Conservation (phyloP, 2,888 invertebrate species). For the Harpalus rubripes region DNA sequence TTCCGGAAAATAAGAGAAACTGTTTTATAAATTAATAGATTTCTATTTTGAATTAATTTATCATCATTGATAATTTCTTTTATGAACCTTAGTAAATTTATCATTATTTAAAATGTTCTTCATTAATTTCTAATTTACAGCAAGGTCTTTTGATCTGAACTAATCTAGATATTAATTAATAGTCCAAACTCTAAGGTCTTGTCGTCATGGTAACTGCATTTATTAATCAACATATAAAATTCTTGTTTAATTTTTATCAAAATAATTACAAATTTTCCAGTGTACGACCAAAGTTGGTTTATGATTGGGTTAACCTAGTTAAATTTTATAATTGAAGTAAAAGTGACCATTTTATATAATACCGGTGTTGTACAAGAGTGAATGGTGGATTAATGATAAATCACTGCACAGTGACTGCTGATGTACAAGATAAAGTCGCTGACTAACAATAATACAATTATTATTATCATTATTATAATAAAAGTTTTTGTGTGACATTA, state of each 20-base stretch:
- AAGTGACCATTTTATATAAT: conserved; percentile 27
- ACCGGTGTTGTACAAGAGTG: conserved; percentile 11
- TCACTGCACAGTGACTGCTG: conserved; percentile 10
- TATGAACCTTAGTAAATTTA: too few relatives aligned
- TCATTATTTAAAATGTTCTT: not conserved
- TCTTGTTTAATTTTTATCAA: not conserved
- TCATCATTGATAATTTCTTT: not conserved
- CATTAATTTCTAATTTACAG: conserved; percentile 2
- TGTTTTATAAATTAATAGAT: conserved; percentile 25
- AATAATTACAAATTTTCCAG: conserved; percentile 12
- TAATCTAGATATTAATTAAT: conserved; percentile 10
- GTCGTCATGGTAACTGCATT: conserved; percentile 22
- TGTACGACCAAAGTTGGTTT: not conserved
- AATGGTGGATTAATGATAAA: conserved; percentile 3
- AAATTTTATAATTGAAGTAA: conserved; percentile 17
- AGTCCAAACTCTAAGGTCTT: not conserved
- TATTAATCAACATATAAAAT: conserved; percentile 3
- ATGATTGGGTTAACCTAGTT: conserved; percentile 22
- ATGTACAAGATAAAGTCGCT: conserved; percentile 19
- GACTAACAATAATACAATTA: not conserved
- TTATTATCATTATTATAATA: not conserved
- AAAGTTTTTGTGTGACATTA: not conserved
- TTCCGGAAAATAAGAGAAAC: conserved; percentile 26
- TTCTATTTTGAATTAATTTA: conserved; percentile 4
- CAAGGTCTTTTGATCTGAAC: conserved; percentile 17